Conservation (phyloP, 2,888 invertebrate genomes). For the Orthonychiurus folsomi region DNA sequence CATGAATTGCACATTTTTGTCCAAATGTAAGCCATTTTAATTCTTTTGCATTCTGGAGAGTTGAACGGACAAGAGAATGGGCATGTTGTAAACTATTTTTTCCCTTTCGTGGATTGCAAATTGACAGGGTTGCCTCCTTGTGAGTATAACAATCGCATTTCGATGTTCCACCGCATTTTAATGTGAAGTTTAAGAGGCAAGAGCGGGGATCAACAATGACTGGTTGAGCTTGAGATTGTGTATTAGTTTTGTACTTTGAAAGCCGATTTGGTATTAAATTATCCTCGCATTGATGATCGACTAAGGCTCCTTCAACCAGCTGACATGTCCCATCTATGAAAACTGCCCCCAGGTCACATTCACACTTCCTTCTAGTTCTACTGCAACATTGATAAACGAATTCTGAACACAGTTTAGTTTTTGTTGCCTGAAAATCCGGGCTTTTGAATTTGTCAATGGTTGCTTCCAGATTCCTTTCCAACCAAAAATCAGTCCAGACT, state of each 20-base stretch:
- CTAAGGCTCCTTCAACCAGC: neutral
- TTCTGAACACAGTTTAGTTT: neutral
- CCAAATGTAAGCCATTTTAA: neutral
- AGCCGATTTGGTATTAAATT: neutral
- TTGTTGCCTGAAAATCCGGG: neutral
- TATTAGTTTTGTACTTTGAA: neutral
- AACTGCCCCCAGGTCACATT: neutral
- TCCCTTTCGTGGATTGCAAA: neutral
- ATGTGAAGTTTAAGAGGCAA: neutral
- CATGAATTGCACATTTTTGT: neutral
- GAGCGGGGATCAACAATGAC: neutral
- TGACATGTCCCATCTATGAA: neutral
- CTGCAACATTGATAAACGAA: neutral
- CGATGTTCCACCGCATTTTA: neutral
- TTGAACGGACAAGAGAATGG: neutral
- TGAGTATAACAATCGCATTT: neutral
- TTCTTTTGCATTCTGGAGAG: neutral
- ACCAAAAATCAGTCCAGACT: neutral
- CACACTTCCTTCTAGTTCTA: neutral
- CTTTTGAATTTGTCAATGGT: neutral
- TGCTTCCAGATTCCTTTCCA: neutral
- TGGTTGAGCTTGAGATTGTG: neutral
- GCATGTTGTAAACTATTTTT: neutral
- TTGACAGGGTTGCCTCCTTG: neutral
- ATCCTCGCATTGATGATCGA: neutral